A percentile compares a stretch with the other conserved stretches of the same genome.
Conservation (phyloP, 2,888 invertebrate species). For the Drosophila kokeensis region DNA sequence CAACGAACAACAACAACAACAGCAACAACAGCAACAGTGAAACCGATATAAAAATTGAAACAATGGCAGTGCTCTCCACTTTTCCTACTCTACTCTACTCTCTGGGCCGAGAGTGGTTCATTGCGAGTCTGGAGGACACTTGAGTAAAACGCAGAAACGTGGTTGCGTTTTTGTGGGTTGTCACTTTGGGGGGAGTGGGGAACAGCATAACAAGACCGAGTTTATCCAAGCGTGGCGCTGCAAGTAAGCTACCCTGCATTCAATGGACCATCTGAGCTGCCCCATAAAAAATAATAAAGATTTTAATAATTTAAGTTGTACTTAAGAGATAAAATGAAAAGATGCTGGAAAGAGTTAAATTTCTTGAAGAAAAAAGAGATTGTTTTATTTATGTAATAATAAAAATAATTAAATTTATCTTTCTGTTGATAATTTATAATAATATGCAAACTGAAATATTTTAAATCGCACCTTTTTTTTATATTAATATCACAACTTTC, state of each 20-base stretch:
- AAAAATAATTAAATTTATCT: not conserved
- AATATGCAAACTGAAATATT: not conserved
- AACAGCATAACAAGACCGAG: not conserved
- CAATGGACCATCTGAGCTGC: not conserved
- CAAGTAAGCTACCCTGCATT: slow-evolving; percentile 8
- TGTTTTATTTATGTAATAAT: not conserved
- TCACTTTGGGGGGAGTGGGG: slow-evolving; percentile 1
- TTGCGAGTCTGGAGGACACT: slow-evolving; percentile 49
- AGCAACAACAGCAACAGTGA: slow-evolving; percentile 24
- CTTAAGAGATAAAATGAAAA: not conserved
- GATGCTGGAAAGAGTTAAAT: not conserved
- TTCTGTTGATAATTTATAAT: not conserved
- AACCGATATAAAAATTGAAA: slow-evolving; percentile 73
- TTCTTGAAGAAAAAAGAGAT: not conserved
- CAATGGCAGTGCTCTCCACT: slow-evolving; percentile 57
- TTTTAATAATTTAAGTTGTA: not conserved
- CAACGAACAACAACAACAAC: slow-evolving; percentile 17
- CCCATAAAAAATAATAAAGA: not conserved
- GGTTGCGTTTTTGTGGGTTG: slow-evolving; percentile 70
- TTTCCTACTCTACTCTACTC: slow-evolving; percentile 1
- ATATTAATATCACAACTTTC: not conserved
- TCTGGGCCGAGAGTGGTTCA: slow-evolving; percentile 26
- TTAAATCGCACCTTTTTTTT: not conserved
- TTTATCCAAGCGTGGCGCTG: slow-evolving; percentile 4
- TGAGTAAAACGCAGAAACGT: slow-evolving; percentile 72